Evolutionary conservation across 2,797 vertebrate species (phyloP), one percentile per base, ranked within the genome.

Genomic region (Alcedo quadribrachys): DNA sequence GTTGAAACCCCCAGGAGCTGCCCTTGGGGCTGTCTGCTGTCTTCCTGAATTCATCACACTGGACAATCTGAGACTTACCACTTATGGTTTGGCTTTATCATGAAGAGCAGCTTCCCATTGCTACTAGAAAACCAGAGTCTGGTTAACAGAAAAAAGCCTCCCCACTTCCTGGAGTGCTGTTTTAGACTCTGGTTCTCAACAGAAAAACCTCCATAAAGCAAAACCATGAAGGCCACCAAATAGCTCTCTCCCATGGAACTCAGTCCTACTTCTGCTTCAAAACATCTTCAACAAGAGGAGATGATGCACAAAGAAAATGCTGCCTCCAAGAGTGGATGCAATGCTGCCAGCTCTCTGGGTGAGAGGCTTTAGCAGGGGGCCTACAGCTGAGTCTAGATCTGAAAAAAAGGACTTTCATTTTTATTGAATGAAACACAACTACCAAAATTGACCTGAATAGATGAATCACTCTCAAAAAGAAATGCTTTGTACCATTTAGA

Each of bases 91-190:
- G 67, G 77, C 70, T 88, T 70, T 33, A 50, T 48, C 76, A 90
- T 43, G 81, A 76, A 19, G 35, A 71, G 15, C 80, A 81, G 57
- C 65, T 88, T 79, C 85, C 57, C 67, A 80, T 2, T 50, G 78
- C 60, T 67, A 79, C 67, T 54, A 88, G 70, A 90, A 89, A 93
- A 85, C 12, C 60, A 54, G 32, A 88, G 33, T 68, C 82, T 77
- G 46, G 50, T 68, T 11, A 4, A 90, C 2, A 77, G 35, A 77
- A 75, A 84, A 63, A 71, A 71, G 35, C 20, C 10, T 73, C 37
- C 27, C 67, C 60, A 70, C 87, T 89, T 94, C 85, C 82, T 79
- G 60, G 35, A 24, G 32, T 43, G 24, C 43, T 79, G 28, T 76
- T 48, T 17, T 54, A 43, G 48, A 55, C 67, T 87, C 67, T 0